Percentiles rank a stretch among this genome's conserved stretches.
These are phyloP conservation scores for Phyllotreta striolata DNA, from an alignment of 2,888 invertebrate species.

Conservation along the genomic window DNA sequence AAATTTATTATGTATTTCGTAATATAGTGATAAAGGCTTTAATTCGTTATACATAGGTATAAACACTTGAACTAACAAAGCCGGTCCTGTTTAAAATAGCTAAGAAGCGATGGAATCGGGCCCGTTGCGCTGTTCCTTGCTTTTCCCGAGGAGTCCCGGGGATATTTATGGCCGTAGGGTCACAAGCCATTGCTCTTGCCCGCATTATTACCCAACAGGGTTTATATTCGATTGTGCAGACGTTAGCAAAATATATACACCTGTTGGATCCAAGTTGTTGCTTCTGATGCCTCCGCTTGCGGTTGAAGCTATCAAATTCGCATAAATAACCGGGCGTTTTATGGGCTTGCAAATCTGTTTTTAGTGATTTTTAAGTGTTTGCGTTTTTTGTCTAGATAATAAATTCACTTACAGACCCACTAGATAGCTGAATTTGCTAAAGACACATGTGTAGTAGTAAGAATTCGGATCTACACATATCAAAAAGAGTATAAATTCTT, in stretches of 20 bases:
- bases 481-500: too few relatives aligned
- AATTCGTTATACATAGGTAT: neutral
- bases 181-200: slow-evolving; percentile 62
- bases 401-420: too few relatives aligned
- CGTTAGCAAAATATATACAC: slow-evolving; percentile 62
- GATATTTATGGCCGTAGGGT: slow-evolving; percentile 63
- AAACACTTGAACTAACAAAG: neutral
- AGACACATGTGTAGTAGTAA: too few relatives aligned
- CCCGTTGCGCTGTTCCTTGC: slow-evolving; percentile 27
- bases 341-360: slow-evolving; percentile 1
- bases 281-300: slow-evolving; percentile 31
- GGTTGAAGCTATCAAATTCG: slow-evolving; percentile 39
- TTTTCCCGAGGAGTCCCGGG: slow-evolving; percentile 56
- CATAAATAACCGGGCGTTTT: slow-evolving; percentile 30
- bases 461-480: too few relatives aligned
- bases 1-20: too few relatives aligned
- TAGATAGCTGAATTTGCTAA: too few relatives aligned
- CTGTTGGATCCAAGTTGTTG: slow-evolving; percentile 60
- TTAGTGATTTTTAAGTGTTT: neutral
- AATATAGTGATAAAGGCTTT: too few relatives aligned
- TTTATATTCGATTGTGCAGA: slow-evolving; percentile 61
- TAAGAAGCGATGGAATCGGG: slow-evolving; percentile 24
- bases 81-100: slow-evolving; percentile 10
- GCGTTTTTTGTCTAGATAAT: neutral
- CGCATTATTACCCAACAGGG: slow-evolving; percentile 62